Evolutionary conservation across 2,888 invertebrate genomes (phyloP).

Genomic region (Andrena bicolor): DNA sequence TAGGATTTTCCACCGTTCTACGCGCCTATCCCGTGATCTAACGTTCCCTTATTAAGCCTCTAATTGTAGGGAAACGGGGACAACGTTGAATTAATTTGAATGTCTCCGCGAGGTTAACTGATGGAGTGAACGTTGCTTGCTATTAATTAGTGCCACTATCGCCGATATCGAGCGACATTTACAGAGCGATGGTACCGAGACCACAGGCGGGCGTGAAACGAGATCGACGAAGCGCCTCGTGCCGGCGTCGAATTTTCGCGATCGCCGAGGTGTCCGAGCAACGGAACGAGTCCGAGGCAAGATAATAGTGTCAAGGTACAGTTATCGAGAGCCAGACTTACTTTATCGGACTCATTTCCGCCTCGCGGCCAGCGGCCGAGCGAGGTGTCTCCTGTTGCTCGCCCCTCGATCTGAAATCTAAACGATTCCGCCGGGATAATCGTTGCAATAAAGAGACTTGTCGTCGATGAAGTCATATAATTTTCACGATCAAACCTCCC

Average conservation of each 20-base stretch:
- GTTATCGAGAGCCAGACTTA: conserved; percentile 60
- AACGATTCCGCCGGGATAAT: not conserved
- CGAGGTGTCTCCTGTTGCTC: not conserved
- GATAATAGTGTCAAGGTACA: conserved; percentile 74
- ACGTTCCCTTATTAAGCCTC: no score
- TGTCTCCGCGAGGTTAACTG: not conserved
- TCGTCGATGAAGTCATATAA: not conserved
- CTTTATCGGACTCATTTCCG: conserved; percentile 57
- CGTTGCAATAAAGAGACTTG: no score
- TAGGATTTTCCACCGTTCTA: no score
- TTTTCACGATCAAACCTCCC: not conserved
- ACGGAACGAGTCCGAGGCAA: conserved; percentile 50
- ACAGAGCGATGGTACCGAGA: not conserved
- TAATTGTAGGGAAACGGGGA: not conserved
- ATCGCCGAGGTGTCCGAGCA: conserved; percentile 23
- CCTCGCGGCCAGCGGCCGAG: not conserved
- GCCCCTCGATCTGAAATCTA: not conserved
- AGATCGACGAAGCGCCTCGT: not conserved
- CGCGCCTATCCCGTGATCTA: no score
- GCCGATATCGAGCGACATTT: not conserved
- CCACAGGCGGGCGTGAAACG: not conserved
- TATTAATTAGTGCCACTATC: not conserved
- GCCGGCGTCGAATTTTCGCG: conserved; percentile 12
- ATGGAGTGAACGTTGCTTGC: not conserved
- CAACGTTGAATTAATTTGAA: not conserved